Conservation (phyloP, 53 echinoderm and acorn worm genomes). For the Paelopatides confundens region DNA sequence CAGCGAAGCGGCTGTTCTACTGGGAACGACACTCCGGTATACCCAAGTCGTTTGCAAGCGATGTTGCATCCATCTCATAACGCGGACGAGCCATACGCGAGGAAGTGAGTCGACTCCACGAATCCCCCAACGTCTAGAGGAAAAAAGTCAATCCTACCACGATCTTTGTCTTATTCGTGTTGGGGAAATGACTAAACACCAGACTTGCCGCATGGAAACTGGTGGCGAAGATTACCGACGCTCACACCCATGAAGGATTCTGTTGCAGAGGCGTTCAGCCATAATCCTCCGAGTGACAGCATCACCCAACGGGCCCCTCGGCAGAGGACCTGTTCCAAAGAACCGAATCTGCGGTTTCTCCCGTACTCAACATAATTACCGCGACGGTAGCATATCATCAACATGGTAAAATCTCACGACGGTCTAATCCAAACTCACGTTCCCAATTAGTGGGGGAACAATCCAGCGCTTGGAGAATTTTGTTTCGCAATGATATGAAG, state of each 20-base stretch:
- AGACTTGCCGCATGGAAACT: background rate
- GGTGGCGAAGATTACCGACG: background rate
- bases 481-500: constrained; percentile 90
- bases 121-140: too few relatives aligned
- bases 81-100: too few relatives aligned
- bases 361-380: constrained; percentile 60
- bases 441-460: constrained; percentile 83
- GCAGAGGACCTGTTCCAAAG: constrained; percentile 48
- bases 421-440: constrained; percentile 79
- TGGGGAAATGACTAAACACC: too few relatives aligned
- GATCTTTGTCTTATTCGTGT: too few relatives aligned
- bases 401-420: constrained; percentile 65
- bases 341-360: too few relatives aligned
- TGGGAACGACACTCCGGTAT: too few relatives aligned
- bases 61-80: too few relatives aligned
- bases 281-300: constrained; percentile 70
- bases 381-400: too few relatives aligned
- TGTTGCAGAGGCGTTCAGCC: constrained; percentile 74
- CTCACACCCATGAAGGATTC: constrained; percentile 34
- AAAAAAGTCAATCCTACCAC: too few relatives aligned
- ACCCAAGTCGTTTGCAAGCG: too few relatives aligned
- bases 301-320: constrained; percentile 66
- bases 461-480: constrained; percentile 88
- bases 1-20: too few relatives aligned
- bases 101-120: too few relatives aligned